Percentiles rank a stretch among this genome's conserved stretches.
These are phyloP conservation scores for Ceyx margarethae DNA, from an alignment of 2,113 vertebrate genomes.

Conservation along the genomic window DNA sequence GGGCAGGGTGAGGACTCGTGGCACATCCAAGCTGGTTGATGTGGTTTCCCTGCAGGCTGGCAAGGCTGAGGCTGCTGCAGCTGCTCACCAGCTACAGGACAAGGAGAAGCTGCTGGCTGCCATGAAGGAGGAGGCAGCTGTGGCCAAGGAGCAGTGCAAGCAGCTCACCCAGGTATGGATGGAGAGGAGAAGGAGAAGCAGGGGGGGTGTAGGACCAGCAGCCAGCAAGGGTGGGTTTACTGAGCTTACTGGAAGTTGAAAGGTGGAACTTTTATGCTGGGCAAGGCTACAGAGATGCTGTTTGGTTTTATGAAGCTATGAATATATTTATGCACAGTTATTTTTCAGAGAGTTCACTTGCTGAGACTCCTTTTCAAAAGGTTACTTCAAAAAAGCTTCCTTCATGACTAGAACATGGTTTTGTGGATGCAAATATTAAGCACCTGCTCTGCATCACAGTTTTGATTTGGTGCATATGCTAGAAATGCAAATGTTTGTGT, in stretches of 20 bases:
- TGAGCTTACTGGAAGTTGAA: not conserved
- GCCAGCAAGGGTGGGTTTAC: not conserved
- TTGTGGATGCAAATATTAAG: not conserved
- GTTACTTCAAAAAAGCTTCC: not conserved
- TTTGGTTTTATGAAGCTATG: not conserved
- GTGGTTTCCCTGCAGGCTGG: conserved; percentile 70
- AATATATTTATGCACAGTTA: not conserved
- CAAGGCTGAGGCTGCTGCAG: conserved; percentile 81
- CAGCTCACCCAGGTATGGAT: conserved; percentile 89
- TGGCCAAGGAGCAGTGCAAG: conserved; percentile 92
- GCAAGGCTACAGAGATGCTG: not conserved
- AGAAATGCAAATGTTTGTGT: not conserved
- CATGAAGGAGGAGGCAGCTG: conserved; percentile 86
- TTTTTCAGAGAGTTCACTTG: not conserved
- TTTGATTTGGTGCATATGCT: not conserved
- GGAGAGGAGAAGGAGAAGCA: not conserved
- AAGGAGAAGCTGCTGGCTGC: conserved; percentile 85
- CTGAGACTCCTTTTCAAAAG: not conserved
- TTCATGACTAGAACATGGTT: not conserved
- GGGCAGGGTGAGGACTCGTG: not conserved
- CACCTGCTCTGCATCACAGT: not conserved
- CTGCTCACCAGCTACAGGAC: conserved; percentile 85
- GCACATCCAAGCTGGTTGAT: not conserved
- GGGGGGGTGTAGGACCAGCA: not conserved
- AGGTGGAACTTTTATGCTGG: not conserved